These are phyloP conservation scores for Aquila chrysaetos DNA, from an alignment of 2,797 vertebrate genomes.

Conservation along the genomic window DNA sequence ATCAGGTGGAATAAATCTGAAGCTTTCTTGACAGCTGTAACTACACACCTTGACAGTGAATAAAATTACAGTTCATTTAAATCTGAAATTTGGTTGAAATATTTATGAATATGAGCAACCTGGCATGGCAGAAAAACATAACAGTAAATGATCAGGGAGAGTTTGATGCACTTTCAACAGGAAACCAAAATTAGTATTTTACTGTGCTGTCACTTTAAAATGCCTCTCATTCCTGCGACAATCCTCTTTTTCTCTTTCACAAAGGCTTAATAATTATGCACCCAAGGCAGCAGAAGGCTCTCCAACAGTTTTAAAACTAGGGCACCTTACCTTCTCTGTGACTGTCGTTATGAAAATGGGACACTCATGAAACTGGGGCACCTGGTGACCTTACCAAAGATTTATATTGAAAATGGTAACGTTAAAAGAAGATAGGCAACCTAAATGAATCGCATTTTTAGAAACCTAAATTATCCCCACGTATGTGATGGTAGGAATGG, in stretches of 20 bases:
- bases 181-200: background rate
- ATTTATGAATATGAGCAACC: background rate
- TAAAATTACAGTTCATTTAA: constrained; percentile 1
- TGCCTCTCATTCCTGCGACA: background rate
- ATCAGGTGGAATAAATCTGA: background rate
- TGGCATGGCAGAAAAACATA: background rate
- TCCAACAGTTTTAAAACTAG: background rate
- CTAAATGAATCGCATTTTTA: background rate
- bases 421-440: background rate
- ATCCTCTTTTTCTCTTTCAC: background rate
- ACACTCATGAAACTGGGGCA: background rate
- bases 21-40: background rate
- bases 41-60: background rate
- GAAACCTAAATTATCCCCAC: background rate
- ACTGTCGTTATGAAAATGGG: background rate
- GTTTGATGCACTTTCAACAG: background rate
- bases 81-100: background rate
- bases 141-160: background rate
- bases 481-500: background rate
- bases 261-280: background rate
- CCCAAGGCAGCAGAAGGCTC: background rate
- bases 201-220: background rate
- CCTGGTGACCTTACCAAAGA: background rate
- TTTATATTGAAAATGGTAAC: background rate
- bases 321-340: background rate